Evolutionary conservation across 2,888 invertebrate genomes (phyloP).

Genomic region (Mellilla xanthometata): DNA sequence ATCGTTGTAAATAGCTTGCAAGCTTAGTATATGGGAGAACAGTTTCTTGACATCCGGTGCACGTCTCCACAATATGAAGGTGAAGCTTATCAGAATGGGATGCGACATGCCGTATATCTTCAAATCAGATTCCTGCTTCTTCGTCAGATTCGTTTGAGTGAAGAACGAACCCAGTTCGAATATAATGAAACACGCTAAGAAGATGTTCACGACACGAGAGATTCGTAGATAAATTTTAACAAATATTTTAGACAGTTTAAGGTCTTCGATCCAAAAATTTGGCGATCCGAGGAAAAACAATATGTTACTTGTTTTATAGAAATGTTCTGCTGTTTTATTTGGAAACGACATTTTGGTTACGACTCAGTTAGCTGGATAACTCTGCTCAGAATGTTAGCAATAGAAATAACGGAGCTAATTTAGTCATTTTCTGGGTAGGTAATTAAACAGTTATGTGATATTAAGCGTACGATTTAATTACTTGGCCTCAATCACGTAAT

Average conservation of each 20-base stretch:
- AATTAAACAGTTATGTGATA: no score
- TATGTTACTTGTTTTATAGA: slow-evolving; percentile 17
- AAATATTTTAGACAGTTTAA: slow-evolving; percentile 11
- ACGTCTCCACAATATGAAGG: slow-evolving; percentile 10
- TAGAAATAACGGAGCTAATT: no score
- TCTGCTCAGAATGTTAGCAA: no score
- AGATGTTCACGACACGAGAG: slow-evolving; percentile 3
- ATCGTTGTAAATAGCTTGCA: slow-evolving; percentile 22
- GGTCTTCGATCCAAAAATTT: slow-evolving; percentile 25
- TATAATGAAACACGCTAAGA: slow-evolving; percentile 11
- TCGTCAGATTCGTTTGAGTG: slow-evolving; percentile 22
- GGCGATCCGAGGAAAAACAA: slow-evolving; percentile 24
- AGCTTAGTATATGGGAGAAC: slow-evolving; percentile 7
- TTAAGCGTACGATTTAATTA: no score
- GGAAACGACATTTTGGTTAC: slow-evolving; percentile 4
- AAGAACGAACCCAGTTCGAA: slow-evolving; percentile 19
- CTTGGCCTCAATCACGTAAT: no score
- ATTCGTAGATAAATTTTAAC: slow-evolving; percentile 3
- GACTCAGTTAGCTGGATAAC: no score
- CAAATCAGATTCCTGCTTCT: slow-evolving; percentile 23
- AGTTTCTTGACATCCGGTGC: slow-evolving; percentile 9
- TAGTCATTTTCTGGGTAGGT: no score
- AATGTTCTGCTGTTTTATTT: slow-evolving; percentile 23
- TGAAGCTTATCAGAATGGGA: slow-evolving; percentile 12
- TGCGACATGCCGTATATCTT: slow-evolving; percentile 21